Percentiles rank a stretch among this genome's conserved stretches.
Conservation (phyloP, 1,140 invertebrate species). For the Papilio polyxenes region DNA sequence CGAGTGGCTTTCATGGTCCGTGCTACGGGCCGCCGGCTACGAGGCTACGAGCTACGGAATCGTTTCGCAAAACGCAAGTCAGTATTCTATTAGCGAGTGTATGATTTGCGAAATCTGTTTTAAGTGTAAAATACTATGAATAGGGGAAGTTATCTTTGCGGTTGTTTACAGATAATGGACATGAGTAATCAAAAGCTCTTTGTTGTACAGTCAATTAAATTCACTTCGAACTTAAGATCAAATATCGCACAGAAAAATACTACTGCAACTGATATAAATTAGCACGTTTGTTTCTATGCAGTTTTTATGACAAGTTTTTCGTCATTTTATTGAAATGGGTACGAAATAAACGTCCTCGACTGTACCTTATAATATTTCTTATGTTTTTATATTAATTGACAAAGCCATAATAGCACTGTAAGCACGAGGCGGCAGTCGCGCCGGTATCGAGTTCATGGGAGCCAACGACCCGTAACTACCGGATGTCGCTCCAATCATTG, state of each 20-base stretch:
- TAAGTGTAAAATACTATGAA: neutral
- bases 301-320: too few relatives aligned
- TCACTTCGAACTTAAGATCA: too few relatives aligned
- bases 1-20: constrained; percentile 12
- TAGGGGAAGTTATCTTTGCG: neutral
- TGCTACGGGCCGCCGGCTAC: neutral
- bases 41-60: neutral
- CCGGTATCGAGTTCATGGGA: neutral
- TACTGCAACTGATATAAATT: too few relatives aligned
- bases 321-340: too few relatives aligned
- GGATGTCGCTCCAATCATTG: constrained; percentile 29
- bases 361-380: too few relatives aligned
- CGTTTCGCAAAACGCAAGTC: constrained; percentile 19
- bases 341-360: too few relatives aligned
- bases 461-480: constrained; percentile 4
- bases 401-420: constrained; percentile 1
- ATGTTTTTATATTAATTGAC: neutral
- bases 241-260: too few relatives aligned
- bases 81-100: constrained; percentile 14
- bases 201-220: neutral
- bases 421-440: neutral
- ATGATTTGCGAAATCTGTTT: neutral
- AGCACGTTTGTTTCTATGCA: too few relatives aligned
- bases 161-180: neutral
- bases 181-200: neutral